Base-by-base conservation (phyloP, 2,797 vertebrate genomes). In the Clarias platycephalus region DNA sequence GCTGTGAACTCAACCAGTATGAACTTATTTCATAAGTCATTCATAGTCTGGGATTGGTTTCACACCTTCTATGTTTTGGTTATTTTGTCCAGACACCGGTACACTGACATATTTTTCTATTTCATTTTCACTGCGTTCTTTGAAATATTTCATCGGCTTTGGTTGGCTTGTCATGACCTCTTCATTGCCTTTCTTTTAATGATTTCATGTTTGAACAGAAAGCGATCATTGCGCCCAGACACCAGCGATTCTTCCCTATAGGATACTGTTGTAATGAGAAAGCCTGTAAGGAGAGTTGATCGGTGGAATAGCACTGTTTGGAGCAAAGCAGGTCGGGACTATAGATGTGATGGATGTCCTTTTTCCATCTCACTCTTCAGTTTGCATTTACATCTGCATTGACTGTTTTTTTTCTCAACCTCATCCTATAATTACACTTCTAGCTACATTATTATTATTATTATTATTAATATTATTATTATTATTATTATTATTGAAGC, bases 251-350 rank as follows among this genome's bases (percentile, higher is more conserved):
- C 85, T 89, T 78, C 80, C 55, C 83, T 86, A 84, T 89, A 88
- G 85, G 83, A 87, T 85, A 86, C 88, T 88, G 88, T 88, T 88
- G 88, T 89, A 86, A 86, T 87, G 86, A 87, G 80, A 86, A 83
- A 85, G 40, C 85, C 86, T 89, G 86, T 87, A 89, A 89, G 85
- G 86, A 87, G 86, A 89, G 85, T 86, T 88, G 88, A 87, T 89
- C 72, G 81, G 26, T 78, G 88, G 80, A 84, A 80, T 83, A 84
- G 84, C 86, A 67, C 85, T 83, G 82, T 84, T 79, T 64, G 86
- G 77, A 89, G 77, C 66, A 34, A 58, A 87, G 71, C 84, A 89
- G 83, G 85, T 88, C 60, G 75, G 88, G 81, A 85, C 34, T 74
- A 82, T 82, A 64, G 84, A 74, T 85, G 60, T 80, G 82, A 77